Evolutionary conservation across 1,140 invertebrate genomes (phyloP).

Genomic region (Trigoniulus corallinus): DNA sequence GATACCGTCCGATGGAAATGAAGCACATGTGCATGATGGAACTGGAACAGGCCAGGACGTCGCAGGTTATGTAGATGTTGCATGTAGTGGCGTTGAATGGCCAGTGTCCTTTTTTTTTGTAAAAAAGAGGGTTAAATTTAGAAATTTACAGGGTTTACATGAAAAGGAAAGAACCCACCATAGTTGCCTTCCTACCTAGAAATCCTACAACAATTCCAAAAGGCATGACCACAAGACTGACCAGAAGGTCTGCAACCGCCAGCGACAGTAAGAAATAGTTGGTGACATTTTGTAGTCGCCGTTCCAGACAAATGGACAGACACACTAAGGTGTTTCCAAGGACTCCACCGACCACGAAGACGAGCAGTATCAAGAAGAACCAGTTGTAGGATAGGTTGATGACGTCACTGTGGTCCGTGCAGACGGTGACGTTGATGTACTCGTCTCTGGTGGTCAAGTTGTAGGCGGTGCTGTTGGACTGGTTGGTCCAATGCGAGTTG

Average conservation of each 20-base stretch:
- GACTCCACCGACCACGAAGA: slow-evolving; percentile 70
- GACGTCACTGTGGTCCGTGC: too few species aligned
- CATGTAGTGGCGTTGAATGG: slow-evolving; percentile 72
- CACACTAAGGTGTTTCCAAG: slow-evolving; percentile 84
- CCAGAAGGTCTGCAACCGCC: slow-evolving; percentile 80
- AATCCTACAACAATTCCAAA: slow-evolving; percentile 69
- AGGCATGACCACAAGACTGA: slow-evolving; percentile 80
- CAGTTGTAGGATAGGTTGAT: slow-evolving; percentile 39
- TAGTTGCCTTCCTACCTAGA: slow-evolving; percentile 45
- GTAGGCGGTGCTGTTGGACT: too few species aligned
- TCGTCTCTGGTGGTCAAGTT: too few species aligned
- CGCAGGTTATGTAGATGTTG: slow-evolving; percentile 82
- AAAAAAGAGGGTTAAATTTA: too few species aligned
- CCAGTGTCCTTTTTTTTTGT: slow-evolving; percentile 84
- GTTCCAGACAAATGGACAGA: slow-evolving; percentile 65
- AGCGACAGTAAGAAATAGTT: slow-evolving; percentile 88
- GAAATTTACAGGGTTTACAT: too few species aligned
- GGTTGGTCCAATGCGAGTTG: too few species aligned
- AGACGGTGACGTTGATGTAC: too few species aligned
- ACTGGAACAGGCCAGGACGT: slow-evolving; percentile 84
- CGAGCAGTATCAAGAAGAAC: slow-evolving; percentile 49
- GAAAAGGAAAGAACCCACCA: too few species aligned
- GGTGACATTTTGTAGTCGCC: slow-evolving; percentile 74
- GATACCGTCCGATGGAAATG: slow-evolving; percentile 79
- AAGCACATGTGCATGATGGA: slow-evolving; percentile 96